Percentiles rank a stretch among this genome's conserved stretches.
Conservation (phyloP, 2,888 invertebrate species). For the Melieria picta region DNA sequence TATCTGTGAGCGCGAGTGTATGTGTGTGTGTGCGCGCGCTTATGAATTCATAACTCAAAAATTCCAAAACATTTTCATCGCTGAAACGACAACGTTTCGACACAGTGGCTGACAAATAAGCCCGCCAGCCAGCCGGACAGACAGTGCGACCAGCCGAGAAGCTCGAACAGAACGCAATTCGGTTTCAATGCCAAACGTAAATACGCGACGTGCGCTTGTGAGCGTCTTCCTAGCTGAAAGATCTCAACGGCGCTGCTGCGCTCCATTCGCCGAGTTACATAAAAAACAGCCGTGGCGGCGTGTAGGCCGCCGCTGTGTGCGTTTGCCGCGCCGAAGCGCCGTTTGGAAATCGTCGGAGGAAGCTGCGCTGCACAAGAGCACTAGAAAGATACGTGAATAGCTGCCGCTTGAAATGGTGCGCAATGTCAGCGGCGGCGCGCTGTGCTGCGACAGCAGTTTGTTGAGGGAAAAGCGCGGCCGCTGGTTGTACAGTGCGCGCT, state of each 20-base stretch:
- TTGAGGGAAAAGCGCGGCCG: too few relatives aligned
- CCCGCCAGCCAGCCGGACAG: neutral
- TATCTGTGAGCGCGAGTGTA: neutral
- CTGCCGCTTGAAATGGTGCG: too few relatives aligned
- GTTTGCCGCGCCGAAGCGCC: too few relatives aligned
- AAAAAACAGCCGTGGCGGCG: constrained; percentile 13
- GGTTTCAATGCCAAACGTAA: constrained; percentile 35
- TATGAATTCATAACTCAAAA: neutral
- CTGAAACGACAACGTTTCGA: neutral
- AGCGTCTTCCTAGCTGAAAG: neutral
- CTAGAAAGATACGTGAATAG: too few relatives aligned
- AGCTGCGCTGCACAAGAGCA: too few relatives aligned
- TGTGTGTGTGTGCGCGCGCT: neutral
- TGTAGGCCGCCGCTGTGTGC: too few relatives aligned
- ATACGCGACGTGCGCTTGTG: constrained; percentile 1
- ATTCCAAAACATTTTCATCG: neutral
- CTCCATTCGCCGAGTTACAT: neutral
- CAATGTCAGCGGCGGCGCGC: too few relatives aligned
- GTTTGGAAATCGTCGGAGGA: too few relatives aligned
- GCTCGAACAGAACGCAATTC: constrained; percentile 17
- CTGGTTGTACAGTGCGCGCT: too few relatives aligned
- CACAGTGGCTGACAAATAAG: neutral
- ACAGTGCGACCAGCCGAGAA: neutral
- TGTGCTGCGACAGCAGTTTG: too few relatives aligned
- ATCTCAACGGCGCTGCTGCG: too few relatives aligned